A percentile compares a stretch with the other conserved stretches of the same genome.
phyloP scores from a whole-genome alignment of 2,113 vertebrate species.

The Mesocricetus auratus region DNA sequence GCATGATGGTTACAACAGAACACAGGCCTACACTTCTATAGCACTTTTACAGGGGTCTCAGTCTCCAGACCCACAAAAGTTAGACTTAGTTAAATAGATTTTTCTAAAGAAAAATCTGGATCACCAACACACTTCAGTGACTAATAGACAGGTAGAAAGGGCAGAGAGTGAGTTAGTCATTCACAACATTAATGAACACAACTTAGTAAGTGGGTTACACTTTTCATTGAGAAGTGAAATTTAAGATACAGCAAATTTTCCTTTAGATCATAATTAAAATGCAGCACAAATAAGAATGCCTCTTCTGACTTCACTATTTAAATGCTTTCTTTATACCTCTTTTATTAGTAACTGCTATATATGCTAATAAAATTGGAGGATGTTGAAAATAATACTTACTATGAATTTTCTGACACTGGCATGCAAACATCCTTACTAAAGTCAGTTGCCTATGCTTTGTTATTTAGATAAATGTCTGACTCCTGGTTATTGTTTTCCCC shows the following conservation, averaged over 20 bases:
- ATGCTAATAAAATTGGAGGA: constrained; percentile 80
- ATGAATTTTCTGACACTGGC: constrained; percentile 66
- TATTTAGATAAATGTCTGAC: constrained; percentile 68
- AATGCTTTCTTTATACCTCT: constrained; percentile 53
- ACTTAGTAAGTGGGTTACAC: constrained; percentile 72
- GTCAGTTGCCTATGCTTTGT: constrained; percentile 61
- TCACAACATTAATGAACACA: constrained; percentile 76
- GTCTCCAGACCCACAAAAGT: background rate
- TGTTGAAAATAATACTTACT: constrained; percentile 76
- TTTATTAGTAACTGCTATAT: constrained; percentile 77
- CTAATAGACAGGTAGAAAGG: constrained; percentile 68
- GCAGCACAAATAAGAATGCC: constrained; percentile 68
- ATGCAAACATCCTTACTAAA: constrained; percentile 71
- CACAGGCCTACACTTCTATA: background rate
- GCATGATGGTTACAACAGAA: background rate
- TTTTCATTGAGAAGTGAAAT: constrained; percentile 75
- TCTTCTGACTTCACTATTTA: constrained; percentile 47
- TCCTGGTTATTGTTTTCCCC: constrained; percentile 52
- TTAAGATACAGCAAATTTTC: constrained; percentile 76
- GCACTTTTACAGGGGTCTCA: background rate
- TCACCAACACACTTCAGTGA: constrained; percentile 49
- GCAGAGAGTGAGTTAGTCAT: constrained; percentile 78
- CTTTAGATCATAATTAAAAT: constrained; percentile 75
- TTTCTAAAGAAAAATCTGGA: constrained; percentile 46
- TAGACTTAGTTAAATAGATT: background rate